phyloP scores from a whole-genome alignment of 53 echinoderm and acorn worm genomes.

The Paracentrotus lividus region DNA sequence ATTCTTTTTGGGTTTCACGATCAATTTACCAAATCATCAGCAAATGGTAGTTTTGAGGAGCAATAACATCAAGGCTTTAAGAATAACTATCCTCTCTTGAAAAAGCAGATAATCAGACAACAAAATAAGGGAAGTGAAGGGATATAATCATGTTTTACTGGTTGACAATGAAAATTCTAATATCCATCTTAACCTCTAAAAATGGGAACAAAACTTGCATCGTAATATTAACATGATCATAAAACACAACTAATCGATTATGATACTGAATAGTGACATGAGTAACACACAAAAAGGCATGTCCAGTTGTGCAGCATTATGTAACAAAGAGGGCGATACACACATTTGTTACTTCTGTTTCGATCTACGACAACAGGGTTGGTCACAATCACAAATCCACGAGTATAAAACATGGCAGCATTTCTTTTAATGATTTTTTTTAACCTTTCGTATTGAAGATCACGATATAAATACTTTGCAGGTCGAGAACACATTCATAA shows the following conservation, averaged over 20 bases:
- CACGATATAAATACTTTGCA: constrained; percentile 26
- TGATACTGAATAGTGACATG: not conserved
- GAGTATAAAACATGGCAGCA: constrained; percentile 38
- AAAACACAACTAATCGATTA: not conserved
- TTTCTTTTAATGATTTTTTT: constrained; percentile 3
- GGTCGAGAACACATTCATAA: not conserved
- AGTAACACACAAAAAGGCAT: constrained; percentile 42
- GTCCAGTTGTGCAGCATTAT: constrained; percentile 45
- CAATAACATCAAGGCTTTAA: not conserved
- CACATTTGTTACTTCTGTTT: not conserved
- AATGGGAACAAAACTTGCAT: not conserved
- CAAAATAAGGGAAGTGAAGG: not conserved
- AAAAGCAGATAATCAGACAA: not conserved
- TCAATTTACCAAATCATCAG: not conserved
- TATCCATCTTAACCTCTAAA: not conserved
- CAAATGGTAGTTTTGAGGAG: not conserved
- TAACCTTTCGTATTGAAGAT: not conserved
- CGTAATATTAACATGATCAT: not conserved
- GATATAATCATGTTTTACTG: not conserved
- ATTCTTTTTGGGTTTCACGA: not conserved
- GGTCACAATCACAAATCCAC: not conserved
- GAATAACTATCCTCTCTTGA: not conserved
- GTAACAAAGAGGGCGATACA: not conserved
- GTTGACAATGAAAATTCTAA: not conserved
- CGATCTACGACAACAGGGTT: constrained; percentile 35